Conservation (phyloP, 2,113 vertebrate genomes). For the Ophthalmolycus amberensis region DNA sequence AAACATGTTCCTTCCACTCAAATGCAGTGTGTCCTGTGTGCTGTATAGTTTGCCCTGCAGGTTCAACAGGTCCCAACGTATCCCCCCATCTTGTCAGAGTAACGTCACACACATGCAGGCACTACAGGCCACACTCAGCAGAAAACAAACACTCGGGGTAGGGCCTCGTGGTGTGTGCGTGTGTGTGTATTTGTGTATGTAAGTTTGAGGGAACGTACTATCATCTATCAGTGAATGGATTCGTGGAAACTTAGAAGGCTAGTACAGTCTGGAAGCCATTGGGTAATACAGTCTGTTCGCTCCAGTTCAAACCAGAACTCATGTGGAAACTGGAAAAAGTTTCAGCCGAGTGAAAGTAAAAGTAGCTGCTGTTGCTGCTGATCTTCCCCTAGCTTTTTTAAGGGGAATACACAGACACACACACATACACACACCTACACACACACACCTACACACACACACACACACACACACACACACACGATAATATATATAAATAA, state of each 20-base stretch:
- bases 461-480: neutral
- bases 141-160: conserved; percentile 58
- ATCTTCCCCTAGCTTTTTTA: conserved; percentile 30
- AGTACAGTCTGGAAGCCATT: conserved; percentile 26
- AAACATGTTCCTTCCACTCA: conserved; percentile 34
- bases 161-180: conserved; percentile 10
- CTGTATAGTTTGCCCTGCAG: conserved; percentile 37
- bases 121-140: conserved; percentile 14
- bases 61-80: conserved; percentile 64
- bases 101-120: conserved; percentile 58
- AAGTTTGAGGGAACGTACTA: conserved; percentile 32
- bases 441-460: neutral
- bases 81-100: conserved; percentile 37
- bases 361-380: conserved; percentile 11
- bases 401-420: neutral
- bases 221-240: conserved; percentile 43
- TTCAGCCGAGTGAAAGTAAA: conserved; percentile 46
- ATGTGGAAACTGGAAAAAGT: conserved; percentile 16
- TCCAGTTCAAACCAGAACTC: conserved; percentile 38
- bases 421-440: neutral
- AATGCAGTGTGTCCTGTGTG: conserved; percentile 26
- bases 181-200: neutral
- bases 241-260: conserved; percentile 51
- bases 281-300: conserved; percentile 16
- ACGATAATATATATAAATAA: neutral